These are phyloP conservation scores for Anastrepha ludens DNA, from an alignment of 1,140 invertebrate species.

Conservation along the genomic window DNA sequence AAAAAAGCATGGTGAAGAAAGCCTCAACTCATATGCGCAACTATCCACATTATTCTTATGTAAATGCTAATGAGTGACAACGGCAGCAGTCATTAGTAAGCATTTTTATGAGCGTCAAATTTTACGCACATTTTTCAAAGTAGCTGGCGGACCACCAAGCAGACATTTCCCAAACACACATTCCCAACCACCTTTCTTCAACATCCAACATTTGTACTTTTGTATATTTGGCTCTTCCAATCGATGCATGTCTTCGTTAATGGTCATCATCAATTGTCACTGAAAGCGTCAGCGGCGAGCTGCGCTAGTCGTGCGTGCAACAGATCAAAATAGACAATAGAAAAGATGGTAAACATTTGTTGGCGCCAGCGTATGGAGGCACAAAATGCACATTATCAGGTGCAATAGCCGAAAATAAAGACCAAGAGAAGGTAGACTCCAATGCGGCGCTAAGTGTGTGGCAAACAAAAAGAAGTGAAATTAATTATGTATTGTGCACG, in stretches of 20 bases:
- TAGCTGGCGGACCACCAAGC: too few species aligned
- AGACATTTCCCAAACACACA: too few species aligned
- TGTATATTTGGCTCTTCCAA: too few species aligned
- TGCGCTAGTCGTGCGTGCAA: constrained; percentile 4
- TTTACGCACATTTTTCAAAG: background rate
- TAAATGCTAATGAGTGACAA: background rate
- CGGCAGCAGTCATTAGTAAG: background rate
- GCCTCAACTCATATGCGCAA: too few species aligned
- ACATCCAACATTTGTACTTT: too few species aligned
- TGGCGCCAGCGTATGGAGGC: constrained; percentile 51
- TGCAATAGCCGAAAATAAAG: background rate
- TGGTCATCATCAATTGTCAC: constrained; percentile 37
- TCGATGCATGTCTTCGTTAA: too few species aligned
- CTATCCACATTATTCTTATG: too few species aligned
- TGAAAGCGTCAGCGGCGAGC: constrained; percentile 3
- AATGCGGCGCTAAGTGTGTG: background rate
- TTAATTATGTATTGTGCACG: too few species aligned
- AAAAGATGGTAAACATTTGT: constrained; percentile 31
- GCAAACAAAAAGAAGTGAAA: background rate
- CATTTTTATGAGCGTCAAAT: constrained; percentile 21
- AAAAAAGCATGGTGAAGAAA: too few species aligned
- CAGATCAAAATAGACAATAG: background rate
- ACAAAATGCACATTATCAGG: background rate
- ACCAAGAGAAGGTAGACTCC: background rate
- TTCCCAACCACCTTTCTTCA: too few species aligned